Base-by-base conservation (phyloP, 53 echinoderm and acorn worm genomes). In the Paracentrotus lividus region DNA sequence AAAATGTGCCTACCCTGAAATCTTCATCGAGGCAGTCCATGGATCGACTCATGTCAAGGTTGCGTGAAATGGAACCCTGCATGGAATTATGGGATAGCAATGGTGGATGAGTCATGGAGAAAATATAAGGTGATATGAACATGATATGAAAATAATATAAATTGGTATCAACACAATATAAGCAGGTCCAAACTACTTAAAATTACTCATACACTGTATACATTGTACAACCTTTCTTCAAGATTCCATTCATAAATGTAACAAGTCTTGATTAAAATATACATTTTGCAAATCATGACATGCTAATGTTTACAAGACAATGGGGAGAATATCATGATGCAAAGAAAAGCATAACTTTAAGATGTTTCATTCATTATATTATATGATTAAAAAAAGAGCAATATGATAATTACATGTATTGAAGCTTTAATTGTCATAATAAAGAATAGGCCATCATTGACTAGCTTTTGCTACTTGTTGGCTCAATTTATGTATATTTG, bases 21-120 rank as follows among this genome's bases (percentile, higher is more conserved):
- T 99, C 99, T 56, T 97, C 97, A 6, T 97, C 97, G 20, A 99
- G 96, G 42, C 97, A 95, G 84, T 97, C 96, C 93, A 98, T 96
- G 88, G 98, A 98, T 45, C 97, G 95, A 88, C 97, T 97, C 75
- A 96, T 94, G 77, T 99, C 99, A 44, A 97, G 93, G 49, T 93
- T 95, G 38, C 95, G 93, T 54, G 97, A 96, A 64, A 97, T 94
- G 85, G 96, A 95, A 87, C 97, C 99, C 97, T 99, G 94, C 45
- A 84, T 54, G 84, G 76, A 66, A 92, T 92, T 1, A 92, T 92
- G 92, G 92, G 92, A 92, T 58, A 78, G 78, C 92, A 75, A 92
- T 92, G 78, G 52, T 18, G 6, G 24, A 52, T 27, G 31, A 20
- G 8, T 8, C 0, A 21, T 38, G 15, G 72, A 40, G 40, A 72